Evolutionary conservation across 2,888 invertebrate genomes (phyloP).

Genomic region (Papilio protenor): DNA sequence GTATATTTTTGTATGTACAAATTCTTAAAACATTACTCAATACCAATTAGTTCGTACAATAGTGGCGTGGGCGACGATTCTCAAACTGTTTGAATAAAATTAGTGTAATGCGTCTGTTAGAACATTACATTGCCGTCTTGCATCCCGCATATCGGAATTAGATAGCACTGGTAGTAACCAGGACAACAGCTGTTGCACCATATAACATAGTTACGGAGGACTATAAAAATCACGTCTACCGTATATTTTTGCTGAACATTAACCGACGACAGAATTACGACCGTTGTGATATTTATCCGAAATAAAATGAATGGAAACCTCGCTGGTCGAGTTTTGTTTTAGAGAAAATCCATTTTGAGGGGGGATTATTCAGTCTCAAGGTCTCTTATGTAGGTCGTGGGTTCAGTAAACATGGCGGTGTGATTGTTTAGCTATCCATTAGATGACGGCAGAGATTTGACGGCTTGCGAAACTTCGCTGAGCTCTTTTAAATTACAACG

Average conservation of each 20-base stretch:
- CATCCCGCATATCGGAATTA: slow-evolving; percentile 34
- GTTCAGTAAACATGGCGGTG: slow-evolving; percentile 34
- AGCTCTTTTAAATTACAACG: slow-evolving; percentile 20
- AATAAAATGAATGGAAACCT: slow-evolving; percentile 70
- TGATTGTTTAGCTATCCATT: slow-evolving; percentile 37
- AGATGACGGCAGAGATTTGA: slow-evolving; percentile 11
- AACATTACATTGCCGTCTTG: not conserved
- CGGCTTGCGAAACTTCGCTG: slow-evolving; percentile 33
- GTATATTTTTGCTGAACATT: slow-evolving; percentile 39
- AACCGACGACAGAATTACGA: slow-evolving; percentile 49
- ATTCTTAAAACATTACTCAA: slow-evolving; percentile 5
- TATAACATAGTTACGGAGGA: slow-evolving; percentile 37
- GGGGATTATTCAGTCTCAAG: slow-evolving; percentile 40
- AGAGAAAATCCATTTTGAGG: slow-evolving; percentile 24
- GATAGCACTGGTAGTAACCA: slow-evolving; percentile 30
- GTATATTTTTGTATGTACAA: not conserved
- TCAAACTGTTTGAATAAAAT: slow-evolving; percentile 18
- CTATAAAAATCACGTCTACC: slow-evolving; percentile 36
- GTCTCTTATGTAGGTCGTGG: slow-evolving; percentile 41
- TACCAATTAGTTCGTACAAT: not conserved
- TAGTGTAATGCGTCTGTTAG: slow-evolving; percentile 13
- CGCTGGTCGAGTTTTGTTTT: slow-evolving; percentile 46
- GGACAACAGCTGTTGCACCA: slow-evolving; percentile 41
- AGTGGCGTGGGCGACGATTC: not conserved
- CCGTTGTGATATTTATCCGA: slow-evolving; percentile 51